Evolutionary conservation across 1,140 invertebrate species (phyloP).

Genomic region (Ditylenchus dipsaci): DNA sequence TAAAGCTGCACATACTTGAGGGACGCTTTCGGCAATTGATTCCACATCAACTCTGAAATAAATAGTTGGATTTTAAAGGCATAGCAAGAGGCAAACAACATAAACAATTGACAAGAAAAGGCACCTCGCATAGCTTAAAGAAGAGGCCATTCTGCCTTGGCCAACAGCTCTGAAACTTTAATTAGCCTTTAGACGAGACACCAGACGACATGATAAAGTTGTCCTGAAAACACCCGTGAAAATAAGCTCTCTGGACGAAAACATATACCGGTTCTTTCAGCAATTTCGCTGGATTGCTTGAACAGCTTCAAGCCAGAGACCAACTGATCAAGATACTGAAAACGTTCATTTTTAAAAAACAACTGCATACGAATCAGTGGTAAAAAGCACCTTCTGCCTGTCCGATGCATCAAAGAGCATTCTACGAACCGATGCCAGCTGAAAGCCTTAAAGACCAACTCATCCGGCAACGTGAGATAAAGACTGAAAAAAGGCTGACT

Average conservation of each 20-base stretch:
- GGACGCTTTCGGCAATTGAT: constrained; percentile 82
- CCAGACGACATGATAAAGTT: constrained; percentile 92
- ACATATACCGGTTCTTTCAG: constrained; percentile 64
- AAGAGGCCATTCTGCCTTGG: constrained; percentile 87
- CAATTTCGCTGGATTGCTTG: constrained; percentile 72
- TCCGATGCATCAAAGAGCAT: constrained; percentile 93
- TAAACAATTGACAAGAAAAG: no score
- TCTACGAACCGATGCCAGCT: constrained; percentile 87
- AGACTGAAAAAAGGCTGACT: constrained; percentile 87
- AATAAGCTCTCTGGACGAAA: no score
- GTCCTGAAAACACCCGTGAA: constrained; percentile 30
- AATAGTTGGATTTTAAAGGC: constrained; percentile 11
- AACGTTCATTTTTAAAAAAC: no score
- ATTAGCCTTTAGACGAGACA: constrained; percentile 91
- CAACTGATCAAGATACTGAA: constrained; percentile 77
- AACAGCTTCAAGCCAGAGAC: constrained; percentile 86
- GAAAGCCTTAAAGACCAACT: constrained; percentile 76
- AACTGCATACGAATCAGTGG: no score
- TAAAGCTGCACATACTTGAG: constrained; percentile 88
- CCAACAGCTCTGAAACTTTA: constrained; percentile 92
- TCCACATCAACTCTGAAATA: not conserved
- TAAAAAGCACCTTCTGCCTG: constrained; percentile 70
- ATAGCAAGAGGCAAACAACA: constrained; percentile 74
- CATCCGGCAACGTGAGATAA: constrained; percentile 78
- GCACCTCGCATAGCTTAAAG: constrained; percentile 94